Base-by-base conservation (phyloP, 2,888 invertebrate species). In the Spodoptera exigua region DNA sequence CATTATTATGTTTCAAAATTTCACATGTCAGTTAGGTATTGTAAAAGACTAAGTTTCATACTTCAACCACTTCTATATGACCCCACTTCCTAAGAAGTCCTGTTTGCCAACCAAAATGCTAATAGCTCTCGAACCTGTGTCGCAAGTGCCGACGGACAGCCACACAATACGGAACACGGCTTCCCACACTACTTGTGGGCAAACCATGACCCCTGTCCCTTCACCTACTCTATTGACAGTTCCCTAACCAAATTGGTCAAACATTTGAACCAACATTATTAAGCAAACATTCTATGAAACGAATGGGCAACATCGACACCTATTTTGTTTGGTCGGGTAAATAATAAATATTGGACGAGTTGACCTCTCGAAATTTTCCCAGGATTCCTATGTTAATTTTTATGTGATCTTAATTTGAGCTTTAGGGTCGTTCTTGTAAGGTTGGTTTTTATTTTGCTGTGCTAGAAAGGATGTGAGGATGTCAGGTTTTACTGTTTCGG, bases 221-320 rank as follows among this genome's bases (percentile, higher is more conserved):
- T 85, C 81, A 85, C 86, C 86, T 76, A 83, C 55, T 57, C 49
- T 88, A 74, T 88, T 88, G 86, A 88, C 88, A 73, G 70, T 84
- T 80, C 86, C 84, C 87, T 81, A 77, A 80, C 79, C 74, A 78
- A 80, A 81, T 80, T 82, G 79, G 76, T 77, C 82, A 87, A 86
- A 85, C 80, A 83, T 73, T 79, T 61, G 71, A 76, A 34, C 73
- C 70, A 70, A 74, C 70, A 69, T 61, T 49, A 68, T 59, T 47
- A 77, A 78, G 53, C 76, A 72, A 81, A 77, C 81, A 76, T 79
- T 81, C 74, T 80, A 82, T 83, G 81, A 83, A 78, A 79, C 82
- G 80, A 82, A 83, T 81, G 84, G 85, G 82, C 84, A 81, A 86
- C 88, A 83, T 86, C 86, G 84, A 89, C 91, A 91, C 91, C 91